Evolutionary conservation across 2,113 vertebrate species (phyloP).

Genomic region (Hypomesus transpacificus): DNA sequence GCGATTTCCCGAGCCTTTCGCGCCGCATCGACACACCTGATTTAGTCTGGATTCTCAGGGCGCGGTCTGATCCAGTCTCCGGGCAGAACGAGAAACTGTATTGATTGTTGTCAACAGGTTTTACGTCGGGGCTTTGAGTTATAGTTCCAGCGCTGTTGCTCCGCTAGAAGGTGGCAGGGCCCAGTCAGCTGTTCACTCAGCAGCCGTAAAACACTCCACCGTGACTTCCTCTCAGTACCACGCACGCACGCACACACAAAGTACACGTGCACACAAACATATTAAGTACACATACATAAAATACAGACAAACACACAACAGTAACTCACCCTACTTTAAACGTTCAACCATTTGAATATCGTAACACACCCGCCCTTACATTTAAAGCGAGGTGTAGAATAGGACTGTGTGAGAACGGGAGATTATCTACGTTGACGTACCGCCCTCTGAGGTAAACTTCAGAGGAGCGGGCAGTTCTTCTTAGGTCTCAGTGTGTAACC

Average conservation of each 20-base stretch:
- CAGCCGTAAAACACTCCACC: slow-evolving; percentile 42
- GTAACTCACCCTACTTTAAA: no score
- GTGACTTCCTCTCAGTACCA: not conserved
- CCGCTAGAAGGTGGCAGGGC: slow-evolving; percentile 30
- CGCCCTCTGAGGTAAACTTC: no score
- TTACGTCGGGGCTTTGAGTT: slow-evolving; percentile 57
- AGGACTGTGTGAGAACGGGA: no score
- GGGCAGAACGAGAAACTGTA: slow-evolving; percentile 52
- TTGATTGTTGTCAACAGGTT: slow-evolving; percentile 66
- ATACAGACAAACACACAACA: not conserved
- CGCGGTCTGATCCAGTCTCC: slow-evolving; percentile 38
- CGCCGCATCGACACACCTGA: slow-evolving; percentile 22
- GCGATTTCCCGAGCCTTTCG: not conserved
- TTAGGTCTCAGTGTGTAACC: no score
- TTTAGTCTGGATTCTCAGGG: slow-evolving; percentile 39
- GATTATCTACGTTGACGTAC: no score
- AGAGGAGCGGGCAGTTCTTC: no score
- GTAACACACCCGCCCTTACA: no score
- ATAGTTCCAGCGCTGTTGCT: slow-evolving; percentile 27
- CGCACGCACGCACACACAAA: slow-evolving; percentile 24
- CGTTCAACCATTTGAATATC: no score
- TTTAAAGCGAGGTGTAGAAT: no score
- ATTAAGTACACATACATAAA: not conserved
- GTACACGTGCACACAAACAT: slow-evolving; percentile 1
- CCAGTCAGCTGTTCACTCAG: slow-evolving; percentile 44